These are phyloP conservation scores for Epizoanthus illoricatus DNA, from an alignment of 92 coral and sea anemone species.

Conservation along the genomic window DNA sequence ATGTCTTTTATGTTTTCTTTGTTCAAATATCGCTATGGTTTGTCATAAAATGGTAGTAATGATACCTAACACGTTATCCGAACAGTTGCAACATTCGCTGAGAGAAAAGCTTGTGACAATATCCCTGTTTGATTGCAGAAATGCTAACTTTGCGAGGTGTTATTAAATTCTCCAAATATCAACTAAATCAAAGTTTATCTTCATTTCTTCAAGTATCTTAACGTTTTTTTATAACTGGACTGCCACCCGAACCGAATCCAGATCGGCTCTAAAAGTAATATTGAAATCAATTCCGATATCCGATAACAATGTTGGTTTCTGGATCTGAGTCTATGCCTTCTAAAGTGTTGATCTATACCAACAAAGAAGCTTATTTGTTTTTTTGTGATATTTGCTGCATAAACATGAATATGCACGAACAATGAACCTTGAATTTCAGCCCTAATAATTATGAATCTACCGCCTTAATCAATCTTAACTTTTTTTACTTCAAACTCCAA, in stretches of 20 bases:
- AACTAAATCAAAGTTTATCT: no score
- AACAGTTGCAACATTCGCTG: no score
- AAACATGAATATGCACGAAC: constrained; percentile 32
- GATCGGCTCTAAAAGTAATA: constrained; percentile 16
- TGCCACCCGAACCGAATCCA: constrained; percentile 39
- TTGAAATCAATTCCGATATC: constrained; percentile 32
- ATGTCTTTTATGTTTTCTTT: no score
- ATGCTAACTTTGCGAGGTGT: no score
- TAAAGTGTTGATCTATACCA: constrained; percentile 9
- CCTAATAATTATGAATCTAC: constrained; percentile 10
- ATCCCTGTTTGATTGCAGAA: no score
- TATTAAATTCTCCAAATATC: no score
- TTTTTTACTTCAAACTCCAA: constrained; percentile 18
- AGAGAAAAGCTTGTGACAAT: no score
- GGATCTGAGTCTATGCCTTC: constrained; percentile 4
- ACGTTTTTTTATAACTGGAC: not conserved
- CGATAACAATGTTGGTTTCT: constrained; percentile 4
- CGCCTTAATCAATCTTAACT: constrained; percentile 2
- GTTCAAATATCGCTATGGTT: no score
- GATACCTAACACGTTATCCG: no score
- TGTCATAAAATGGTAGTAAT: no score
- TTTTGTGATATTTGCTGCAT: constrained; percentile 29
- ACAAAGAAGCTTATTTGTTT: constrained; percentile 21
- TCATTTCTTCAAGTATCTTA: no score
- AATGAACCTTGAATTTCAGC: constrained; percentile 5